These are phyloP conservation scores for Thamnophis elegans DNA, from an alignment of 2,797 vertebrate species.

Conservation along the genomic window DNA sequence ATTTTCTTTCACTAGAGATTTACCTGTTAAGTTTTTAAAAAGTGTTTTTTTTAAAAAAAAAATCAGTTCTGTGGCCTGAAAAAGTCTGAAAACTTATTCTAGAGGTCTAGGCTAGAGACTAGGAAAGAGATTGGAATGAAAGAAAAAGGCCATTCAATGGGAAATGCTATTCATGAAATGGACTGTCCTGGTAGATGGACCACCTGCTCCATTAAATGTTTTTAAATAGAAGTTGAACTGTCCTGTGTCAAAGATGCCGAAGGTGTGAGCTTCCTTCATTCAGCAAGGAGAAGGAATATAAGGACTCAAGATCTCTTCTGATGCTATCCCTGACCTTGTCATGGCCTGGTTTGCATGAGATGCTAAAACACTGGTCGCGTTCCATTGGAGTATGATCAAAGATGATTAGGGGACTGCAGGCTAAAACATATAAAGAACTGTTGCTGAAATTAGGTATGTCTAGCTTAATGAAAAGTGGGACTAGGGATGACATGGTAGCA, in stretches of 20 bases:
- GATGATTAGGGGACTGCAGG: background rate
- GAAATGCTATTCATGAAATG: background rate
- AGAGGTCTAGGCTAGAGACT: background rate
- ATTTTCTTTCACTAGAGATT: background rate
- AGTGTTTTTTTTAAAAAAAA: background rate
- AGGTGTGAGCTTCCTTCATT: background rate
- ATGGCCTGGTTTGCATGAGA: background rate
- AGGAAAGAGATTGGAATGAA: background rate
- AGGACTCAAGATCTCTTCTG: background rate
- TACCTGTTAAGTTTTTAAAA: background rate
- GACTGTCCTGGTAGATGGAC: background rate
- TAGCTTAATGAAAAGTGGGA: too few relatives aligned
- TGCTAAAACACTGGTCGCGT: background rate
- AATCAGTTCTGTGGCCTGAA: background rate
- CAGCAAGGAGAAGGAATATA: background rate
- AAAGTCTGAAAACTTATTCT: background rate
- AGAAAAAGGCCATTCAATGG: background rate
- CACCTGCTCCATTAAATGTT: background rate
- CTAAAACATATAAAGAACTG: background rate
- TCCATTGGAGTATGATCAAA: background rate
- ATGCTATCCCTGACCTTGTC: background rate
- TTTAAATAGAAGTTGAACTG: background rate
- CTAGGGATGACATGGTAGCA: too few relatives aligned
- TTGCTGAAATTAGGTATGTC: background rate
- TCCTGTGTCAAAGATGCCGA: background rate